Percentiles rank a stretch among this genome's conserved stretches.
Conservation (phyloP, 2,888 invertebrate genomes). For the Choristoneura rosaceana region DNA sequence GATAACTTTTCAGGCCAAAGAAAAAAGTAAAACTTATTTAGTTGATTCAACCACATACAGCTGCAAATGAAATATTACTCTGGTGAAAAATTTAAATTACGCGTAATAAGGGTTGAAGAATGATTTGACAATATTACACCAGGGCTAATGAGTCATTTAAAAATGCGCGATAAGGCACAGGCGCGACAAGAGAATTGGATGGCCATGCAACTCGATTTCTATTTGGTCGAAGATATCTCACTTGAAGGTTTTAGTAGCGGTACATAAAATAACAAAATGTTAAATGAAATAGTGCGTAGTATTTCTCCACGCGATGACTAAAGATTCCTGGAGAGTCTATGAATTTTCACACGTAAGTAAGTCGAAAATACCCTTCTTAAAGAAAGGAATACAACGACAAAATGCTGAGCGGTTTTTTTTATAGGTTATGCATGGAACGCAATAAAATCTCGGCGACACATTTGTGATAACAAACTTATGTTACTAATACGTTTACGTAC, state of each 20-base stretch:
- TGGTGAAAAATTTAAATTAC: neutral
- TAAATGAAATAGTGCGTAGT: slow-evolving; percentile 33
- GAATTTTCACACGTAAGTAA: slow-evolving; percentile 32
- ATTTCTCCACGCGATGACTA: neutral
- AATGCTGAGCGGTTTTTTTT: slow-evolving; percentile 44
- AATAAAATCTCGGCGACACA: slow-evolving; percentile 14
- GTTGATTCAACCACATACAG: neutral
- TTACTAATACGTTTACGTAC: slow-evolving; percentile 64
- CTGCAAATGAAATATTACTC: neutral
- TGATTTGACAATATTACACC: neutral
- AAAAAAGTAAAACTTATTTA: neutral
- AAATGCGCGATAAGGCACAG: neutral
- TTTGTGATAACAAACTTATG: slow-evolving; percentile 30
- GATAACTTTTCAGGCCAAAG: too few relatives aligned
- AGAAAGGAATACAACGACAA: slow-evolving; percentile 14
- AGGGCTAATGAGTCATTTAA: neutral
- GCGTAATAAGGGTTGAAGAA: neutral
- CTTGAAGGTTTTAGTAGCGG: slow-evolving; percentile 30
- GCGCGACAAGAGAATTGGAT: slow-evolving; percentile 10
- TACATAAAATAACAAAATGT: slow-evolving; percentile 11
- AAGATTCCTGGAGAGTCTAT: slow-evolving; percentile 4
- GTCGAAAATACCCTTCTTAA: neutral
- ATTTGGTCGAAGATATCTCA: neutral
- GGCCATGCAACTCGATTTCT: slow-evolving; percentile 12
- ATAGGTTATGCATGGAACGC: slow-evolving; percentile 52